Conservation (phyloP, 1,140 invertebrate species). For the Gonatopus flavifemur region DNA sequence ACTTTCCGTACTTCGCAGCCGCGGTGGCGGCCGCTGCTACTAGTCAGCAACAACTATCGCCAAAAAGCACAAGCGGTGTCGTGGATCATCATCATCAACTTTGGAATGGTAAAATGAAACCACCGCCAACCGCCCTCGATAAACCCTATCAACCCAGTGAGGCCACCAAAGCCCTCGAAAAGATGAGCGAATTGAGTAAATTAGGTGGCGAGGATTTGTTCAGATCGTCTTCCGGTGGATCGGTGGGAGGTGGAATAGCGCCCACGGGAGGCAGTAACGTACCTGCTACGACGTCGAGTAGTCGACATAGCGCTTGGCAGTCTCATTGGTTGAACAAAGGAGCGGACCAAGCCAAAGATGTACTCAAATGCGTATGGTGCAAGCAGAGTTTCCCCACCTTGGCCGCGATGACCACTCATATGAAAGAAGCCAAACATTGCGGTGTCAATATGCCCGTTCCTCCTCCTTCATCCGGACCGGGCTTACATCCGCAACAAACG, state of each 20-base stretch:
- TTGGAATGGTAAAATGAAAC: conserved; percentile 81
- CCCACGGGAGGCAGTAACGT: conserved; percentile 55
- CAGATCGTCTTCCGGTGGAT: conserved; percentile 62
- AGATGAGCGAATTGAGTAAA: conserved; percentile 88
- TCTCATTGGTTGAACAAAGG: conserved; percentile 94
- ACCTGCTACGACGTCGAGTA: conserved; percentile 50
- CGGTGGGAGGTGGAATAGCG: conserved; percentile 38
- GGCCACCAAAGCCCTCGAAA: conserved; percentile 84
- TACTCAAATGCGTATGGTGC: conserved; percentile 94
- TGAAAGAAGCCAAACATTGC: conserved; percentile 94
- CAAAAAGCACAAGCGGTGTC: conserved; percentile 63
- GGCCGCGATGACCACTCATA: conserved; percentile 88
- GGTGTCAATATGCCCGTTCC: conserved; percentile 79
- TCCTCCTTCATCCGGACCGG: conserved; percentile 51
- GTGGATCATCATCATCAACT: conserved; percentile 59
- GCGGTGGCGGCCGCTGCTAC: conserved; percentile 74
- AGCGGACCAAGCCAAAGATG: conserved; percentile 89
- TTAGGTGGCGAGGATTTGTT: conserved; percentile 76
- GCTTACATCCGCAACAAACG: conserved; percentile 58
- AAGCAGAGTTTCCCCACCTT: conserved; percentile 90
- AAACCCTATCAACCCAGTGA: conserved; percentile 67
- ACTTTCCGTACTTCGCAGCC: conserved; percentile 78
- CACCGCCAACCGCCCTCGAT: conserved; percentile 60
- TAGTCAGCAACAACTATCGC: conserved; percentile 65
- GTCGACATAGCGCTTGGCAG: conserved; percentile 86